Evolutionary conservation across 2,113 vertebrate genomes (phyloP), one percentile per base, ranked within the genome.

Genomic region (Sphyrna mokarran): DNA sequence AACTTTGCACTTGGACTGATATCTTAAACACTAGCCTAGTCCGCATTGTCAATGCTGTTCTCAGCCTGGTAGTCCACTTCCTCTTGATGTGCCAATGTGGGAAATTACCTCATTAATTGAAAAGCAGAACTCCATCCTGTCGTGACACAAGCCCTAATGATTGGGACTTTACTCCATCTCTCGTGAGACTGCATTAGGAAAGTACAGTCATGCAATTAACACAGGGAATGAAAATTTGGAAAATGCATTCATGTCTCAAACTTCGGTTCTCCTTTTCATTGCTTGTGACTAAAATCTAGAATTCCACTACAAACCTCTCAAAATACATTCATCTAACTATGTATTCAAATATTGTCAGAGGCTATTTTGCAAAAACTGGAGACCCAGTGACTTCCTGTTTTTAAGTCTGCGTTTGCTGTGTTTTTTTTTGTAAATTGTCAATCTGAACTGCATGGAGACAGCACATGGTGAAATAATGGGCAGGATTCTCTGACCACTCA

Each of bases 71-170:
- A 66, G 89, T 93, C 61, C 14, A 93, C 68, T 93, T 93, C 89
- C 89, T 93, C 63, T 93, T 68, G n/a, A 72, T 48, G 69, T 72
- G 68, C 94, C 94, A 95, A 70, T 0, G 37, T 95, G 29, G 94
- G 23, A 95, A 95, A 95, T 72, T 26, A 43, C 40, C 37, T 95
- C 69, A 72, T 95, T 0, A 33, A 95, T 54, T 48, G 66, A 72
- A 10, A 43, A 48, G 66, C 43, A 54, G 11, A 72, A 8, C 40
- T 29, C 37, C 93, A 72, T 54, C 93, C 23, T 48, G 68, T n/a
- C 40, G 14, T 72, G 87, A 54, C 69, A 16, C 26, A 72, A 72
- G 69, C 33, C 11, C 20, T 40, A 94, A 70, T 43, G 63, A 95
- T 72, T 70, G 63, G 37, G 66, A 4, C 48, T 16, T 61, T 61